phyloP scores from a whole-genome alignment of 2,113 vertebrate genomes.

The Sinocyclocheilus maitianheensis region DNA sequence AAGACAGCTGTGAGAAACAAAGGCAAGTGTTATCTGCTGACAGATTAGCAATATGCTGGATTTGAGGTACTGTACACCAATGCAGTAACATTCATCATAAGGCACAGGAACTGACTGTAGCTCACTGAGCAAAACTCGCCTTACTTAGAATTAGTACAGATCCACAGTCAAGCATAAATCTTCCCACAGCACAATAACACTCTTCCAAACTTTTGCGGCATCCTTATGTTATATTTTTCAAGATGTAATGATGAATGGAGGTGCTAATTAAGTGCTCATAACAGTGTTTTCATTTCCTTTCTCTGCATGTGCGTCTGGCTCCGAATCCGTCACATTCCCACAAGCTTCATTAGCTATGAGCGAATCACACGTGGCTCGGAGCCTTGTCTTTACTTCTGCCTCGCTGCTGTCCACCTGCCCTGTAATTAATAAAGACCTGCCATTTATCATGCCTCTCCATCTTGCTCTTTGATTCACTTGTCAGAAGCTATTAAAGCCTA shows the following conservation, averaged over 20 bases:
- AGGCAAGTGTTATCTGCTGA: slow-evolving; percentile 10
- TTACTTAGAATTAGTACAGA: background rate
- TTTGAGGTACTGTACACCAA: slow-evolving; percentile 10
- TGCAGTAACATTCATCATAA: background rate
- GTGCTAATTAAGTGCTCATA: slow-evolving; percentile 42
- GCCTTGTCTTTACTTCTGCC: slow-evolving; percentile 61
- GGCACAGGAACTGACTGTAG: background rate
- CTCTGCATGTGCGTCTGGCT: slow-evolving; percentile 8
- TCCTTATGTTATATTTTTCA: slow-evolving; percentile 13
- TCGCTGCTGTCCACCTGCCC: slow-evolving; percentile 69
- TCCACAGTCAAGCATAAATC: background rate
- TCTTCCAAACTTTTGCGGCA: slow-evolving; percentile 4
- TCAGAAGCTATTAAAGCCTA: slow-evolving; percentile 67
- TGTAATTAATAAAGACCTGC: slow-evolving; percentile 71
- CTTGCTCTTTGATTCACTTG: slow-evolving; percentile 70
- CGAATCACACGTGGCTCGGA: slow-evolving; percentile 58
- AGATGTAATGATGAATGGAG: slow-evolving; percentile 29
- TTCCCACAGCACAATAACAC: background rate
- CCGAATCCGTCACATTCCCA: slow-evolving; percentile 31
- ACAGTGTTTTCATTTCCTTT: slow-evolving; percentile 28
- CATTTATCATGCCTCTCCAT: slow-evolving; percentile 68
- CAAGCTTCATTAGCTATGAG: slow-evolving; percentile 69
- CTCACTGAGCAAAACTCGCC: background rate
- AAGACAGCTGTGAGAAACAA: slow-evolving; percentile 14
- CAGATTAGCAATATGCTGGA: slow-evolving; percentile 12